Conservation (phyloP, 1,140 invertebrate genomes). For the Zaprionus inermis region DNA sequence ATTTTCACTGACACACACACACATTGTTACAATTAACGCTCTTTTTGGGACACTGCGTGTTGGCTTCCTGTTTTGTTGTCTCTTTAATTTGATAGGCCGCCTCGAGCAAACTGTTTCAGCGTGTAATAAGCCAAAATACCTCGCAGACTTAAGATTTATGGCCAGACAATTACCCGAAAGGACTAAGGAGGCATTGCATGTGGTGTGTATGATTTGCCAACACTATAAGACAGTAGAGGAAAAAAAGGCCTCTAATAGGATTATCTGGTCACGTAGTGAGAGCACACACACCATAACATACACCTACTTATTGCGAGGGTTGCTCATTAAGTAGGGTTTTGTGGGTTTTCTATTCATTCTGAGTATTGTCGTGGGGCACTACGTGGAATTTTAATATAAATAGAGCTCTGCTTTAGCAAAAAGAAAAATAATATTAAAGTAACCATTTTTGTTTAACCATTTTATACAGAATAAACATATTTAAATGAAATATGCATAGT, state of each 20-base stretch:
- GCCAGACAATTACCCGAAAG: constrained; percentile 61
- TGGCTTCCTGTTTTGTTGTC: constrained; percentile 32
- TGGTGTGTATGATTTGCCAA: too few relatives aligned
- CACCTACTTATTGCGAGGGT: constrained; percentile 13
- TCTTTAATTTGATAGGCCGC: constrained; percentile 46
- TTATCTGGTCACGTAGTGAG: constrained; percentile 74
- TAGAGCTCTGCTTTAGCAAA: not conserved
- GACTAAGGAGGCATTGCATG: not conserved
- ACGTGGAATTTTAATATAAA: not conserved
- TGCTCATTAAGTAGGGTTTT: constrained; percentile 14
- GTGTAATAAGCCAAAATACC: constrained; percentile 55
- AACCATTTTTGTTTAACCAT: too few relatives aligned
- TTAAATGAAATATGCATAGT: too few relatives aligned
- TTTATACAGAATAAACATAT: too few relatives aligned
- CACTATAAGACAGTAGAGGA: too few relatives aligned
- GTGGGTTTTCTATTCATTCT: not conserved
- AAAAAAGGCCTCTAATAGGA: constrained; percentile 27
- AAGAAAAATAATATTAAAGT: not conserved
- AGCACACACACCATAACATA: constrained; percentile 16
- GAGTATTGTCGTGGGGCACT: not conserved
- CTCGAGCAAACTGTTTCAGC: constrained; percentile 28
- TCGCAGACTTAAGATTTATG: constrained; percentile 62
- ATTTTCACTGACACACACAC: constrained; percentile 57
- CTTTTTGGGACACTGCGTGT: not conserved
- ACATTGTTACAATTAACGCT: constrained; percentile 18